Conservation (phyloP, 2,113 vertebrate genomes). For the Tychaedon coryphoeus region DNA sequence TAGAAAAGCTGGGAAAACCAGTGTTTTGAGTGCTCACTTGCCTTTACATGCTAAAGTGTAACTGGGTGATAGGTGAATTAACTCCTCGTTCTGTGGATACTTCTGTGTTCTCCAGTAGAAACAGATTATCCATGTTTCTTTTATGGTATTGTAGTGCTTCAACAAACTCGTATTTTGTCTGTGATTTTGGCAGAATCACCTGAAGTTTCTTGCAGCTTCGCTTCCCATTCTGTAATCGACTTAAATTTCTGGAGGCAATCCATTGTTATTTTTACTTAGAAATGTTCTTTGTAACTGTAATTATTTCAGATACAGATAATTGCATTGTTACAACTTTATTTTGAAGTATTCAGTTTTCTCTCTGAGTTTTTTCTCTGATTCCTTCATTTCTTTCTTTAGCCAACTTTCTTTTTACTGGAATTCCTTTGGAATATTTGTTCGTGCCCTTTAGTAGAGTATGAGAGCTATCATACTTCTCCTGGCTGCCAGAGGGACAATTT, state of each 20-base stretch:
- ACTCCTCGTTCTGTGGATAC: neutral
- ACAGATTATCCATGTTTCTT: neutral
- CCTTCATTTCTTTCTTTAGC: neutral
- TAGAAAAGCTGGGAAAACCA: neutral
- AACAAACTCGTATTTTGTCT: neutral
- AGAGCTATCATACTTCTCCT: neutral
- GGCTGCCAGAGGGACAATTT: slow-evolving; percentile 37
- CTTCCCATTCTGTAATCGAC: neutral
- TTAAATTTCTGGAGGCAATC: neutral
- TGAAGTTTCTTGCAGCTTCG: neutral
- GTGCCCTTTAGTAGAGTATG: neutral
- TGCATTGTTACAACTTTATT: neutral
- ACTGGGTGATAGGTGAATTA: neutral
- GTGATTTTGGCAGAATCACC: slow-evolving; percentile 1
- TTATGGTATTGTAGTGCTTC: neutral
- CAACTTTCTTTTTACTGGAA: neutral
- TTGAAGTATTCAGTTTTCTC: neutral
- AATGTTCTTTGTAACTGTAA: neutral
- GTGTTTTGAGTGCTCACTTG: neutral
- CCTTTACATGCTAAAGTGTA: neutral
- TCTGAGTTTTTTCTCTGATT: neutral
- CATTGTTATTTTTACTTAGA: neutral
- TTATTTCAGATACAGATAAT: slow-evolving; percentile 21
- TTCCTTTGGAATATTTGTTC: neutral
- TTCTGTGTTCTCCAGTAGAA: neutral